These are phyloP conservation scores for Muntiacus muntjak DNA, from an alignment of 2,113 vertebrate genomes.

Conservation along the genomic window DNA sequence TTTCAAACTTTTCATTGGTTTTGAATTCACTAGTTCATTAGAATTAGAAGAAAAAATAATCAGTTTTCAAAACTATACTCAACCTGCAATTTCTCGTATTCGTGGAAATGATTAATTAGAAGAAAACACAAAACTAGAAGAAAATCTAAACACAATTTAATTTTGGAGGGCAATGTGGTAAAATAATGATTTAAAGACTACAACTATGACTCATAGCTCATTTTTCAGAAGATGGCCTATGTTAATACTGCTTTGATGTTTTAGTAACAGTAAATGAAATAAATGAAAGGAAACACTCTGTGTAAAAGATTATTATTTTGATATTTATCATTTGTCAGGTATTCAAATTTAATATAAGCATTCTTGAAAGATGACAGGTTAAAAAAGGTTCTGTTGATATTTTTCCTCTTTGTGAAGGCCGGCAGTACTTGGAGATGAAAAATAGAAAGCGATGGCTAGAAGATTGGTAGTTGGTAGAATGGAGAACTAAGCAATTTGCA, in stretches of 20 bases:
- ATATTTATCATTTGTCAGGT: constrained; percentile 15
- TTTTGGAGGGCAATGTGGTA: constrained; percentile 16
- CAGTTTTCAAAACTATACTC: constrained; percentile 12
- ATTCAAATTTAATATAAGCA: constrained; percentile 26
- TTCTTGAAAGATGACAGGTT: background rate
- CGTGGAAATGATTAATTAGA: background rate
- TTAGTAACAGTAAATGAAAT: background rate
- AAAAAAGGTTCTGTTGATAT: background rate
- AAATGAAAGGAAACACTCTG: background rate
- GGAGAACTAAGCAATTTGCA: background rate
- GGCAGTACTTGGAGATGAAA: background rate
- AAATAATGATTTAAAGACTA: constrained; percentile 30
- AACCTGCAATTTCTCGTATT: background rate
- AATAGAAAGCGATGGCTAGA: background rate
- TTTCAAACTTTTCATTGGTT: background rate
- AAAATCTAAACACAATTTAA: constrained; percentile 23
- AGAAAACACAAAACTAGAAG: constrained; percentile 26
- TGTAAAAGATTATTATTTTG: constrained; percentile 45
- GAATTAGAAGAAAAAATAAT: background rate
- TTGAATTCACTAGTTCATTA: background rate
- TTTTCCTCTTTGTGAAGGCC: constrained; percentile 30
- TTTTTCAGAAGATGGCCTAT: constrained; percentile 31
- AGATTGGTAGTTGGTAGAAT: background rate
- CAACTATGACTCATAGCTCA: background rate
- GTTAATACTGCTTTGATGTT: background rate